Evolutionary conservation across 2,113 vertebrate genomes (phyloP).

Genomic region (Sialia sialis): DNA sequence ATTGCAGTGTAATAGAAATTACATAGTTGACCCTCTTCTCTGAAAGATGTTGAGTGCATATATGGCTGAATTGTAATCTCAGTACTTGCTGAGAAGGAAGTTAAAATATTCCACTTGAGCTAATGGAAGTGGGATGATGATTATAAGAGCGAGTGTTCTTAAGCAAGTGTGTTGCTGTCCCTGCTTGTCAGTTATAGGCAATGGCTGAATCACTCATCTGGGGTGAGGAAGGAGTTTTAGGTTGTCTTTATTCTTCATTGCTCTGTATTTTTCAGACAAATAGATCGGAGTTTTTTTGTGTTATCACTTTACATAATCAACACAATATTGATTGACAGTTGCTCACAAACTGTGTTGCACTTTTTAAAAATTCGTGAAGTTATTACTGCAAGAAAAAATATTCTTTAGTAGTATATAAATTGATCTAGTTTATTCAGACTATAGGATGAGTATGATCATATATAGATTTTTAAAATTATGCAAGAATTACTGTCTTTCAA

Average conservation of each 20-base stretch:
- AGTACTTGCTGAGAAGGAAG: not conserved
- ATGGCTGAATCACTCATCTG: not conserved
- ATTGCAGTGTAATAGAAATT: not conserved
- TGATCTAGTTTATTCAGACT: not conserved
- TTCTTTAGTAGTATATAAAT: not conserved
- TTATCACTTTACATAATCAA: not conserved
- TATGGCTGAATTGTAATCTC: not conserved
- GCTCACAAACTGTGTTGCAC: not conserved
- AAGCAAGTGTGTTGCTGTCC: not conserved
- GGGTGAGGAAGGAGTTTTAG: not conserved
- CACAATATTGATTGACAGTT: not conserved
- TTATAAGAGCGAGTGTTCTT: not conserved
- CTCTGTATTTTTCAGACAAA: not conserved
- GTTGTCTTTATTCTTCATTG: not conserved
- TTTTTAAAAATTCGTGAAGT: not conserved
- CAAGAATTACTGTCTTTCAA: not conserved
- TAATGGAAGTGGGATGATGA: not conserved
- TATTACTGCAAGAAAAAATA: not conserved
- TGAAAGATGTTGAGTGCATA: not conserved
- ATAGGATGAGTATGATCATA: not conserved
- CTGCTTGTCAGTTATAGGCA: not conserved
- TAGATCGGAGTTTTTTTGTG: not conserved
- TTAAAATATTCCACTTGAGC: constrained; percentile 5
- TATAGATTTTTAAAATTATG: not conserved
- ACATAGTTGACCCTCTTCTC: not conserved